Evolutionary conservation across 2,113 vertebrate genomes (phyloP).

Genomic region (Suricata suricatta): DNA sequence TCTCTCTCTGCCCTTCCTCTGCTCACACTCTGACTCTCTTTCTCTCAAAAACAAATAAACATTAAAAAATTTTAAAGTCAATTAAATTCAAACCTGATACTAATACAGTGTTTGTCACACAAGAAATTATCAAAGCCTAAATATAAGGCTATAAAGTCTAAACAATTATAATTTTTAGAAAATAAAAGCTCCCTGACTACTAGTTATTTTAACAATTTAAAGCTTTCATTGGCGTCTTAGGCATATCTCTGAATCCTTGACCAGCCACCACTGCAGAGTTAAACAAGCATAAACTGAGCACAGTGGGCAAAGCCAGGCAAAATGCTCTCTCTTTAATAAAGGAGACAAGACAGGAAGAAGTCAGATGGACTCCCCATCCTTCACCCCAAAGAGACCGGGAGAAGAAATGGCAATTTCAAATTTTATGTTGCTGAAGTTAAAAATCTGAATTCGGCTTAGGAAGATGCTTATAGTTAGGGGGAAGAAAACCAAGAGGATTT

Average conservation of each 20-base stretch:
- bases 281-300: neutral
- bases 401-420: neutral
- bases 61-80: neutral
- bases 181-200: neutral
- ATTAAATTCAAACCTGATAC: constrained; percentile 31
- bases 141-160: neutral
- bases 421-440: neutral
- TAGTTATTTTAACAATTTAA: neutral
- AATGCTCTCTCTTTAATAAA: neutral
- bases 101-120: neutral
- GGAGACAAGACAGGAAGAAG: neutral
- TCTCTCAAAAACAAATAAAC: too few relatives aligned
- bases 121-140: neutral
- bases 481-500: neutral
- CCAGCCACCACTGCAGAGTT: neutral
- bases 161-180: constrained; percentile 17
- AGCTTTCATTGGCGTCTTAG: neutral
- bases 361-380: neutral
- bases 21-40: too few relatives aligned
- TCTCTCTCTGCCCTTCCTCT: too few relatives aligned
- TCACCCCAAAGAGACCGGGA: neutral
- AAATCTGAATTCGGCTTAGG: neutral
- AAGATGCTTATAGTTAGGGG: neutral
- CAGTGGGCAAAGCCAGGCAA: neutral
- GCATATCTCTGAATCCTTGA: neutral